Percentiles rank a stretch among this genome's conserved stretches.
Conservation (phyloP, 2,797 vertebrate species). For the Hypotaenidia okinawae region DNA sequence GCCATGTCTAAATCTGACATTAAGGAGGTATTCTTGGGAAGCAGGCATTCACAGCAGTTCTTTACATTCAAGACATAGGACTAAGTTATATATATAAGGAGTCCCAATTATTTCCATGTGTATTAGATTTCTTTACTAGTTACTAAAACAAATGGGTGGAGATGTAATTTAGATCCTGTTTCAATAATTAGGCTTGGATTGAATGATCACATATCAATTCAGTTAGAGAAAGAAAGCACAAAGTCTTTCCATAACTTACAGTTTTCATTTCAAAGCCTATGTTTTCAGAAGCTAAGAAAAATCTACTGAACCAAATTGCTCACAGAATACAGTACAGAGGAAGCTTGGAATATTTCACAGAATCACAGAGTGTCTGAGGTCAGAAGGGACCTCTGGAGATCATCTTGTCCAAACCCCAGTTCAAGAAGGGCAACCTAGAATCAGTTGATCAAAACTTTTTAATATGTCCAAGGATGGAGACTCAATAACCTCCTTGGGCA, state of each 20-base stretch:
- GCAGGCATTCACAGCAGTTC: not conserved
- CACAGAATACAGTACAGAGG: not conserved
- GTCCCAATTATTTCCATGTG: not conserved
- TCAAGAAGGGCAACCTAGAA: not conserved
- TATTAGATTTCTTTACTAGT: not conserved
- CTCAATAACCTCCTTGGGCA: not conserved
- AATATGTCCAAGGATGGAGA: not conserved
- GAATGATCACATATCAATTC: not conserved
- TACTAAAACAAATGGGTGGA: not conserved
- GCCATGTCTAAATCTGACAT: not conserved
- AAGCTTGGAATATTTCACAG: not conserved
- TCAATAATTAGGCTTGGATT: not conserved
- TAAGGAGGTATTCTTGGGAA: not conserved
- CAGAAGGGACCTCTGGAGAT: not conserved
- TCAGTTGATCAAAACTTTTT: not conserved
- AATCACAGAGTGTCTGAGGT: not conserved
- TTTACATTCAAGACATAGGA: not conserved
- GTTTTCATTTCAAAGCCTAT: not conserved
- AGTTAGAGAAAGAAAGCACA: not conserved
- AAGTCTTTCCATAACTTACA: not conserved
- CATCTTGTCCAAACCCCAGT: not conserved
- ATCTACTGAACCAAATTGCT: not conserved
- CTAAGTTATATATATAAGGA: not conserved
- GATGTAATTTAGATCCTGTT: constrained; percentile 12
- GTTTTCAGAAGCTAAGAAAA: not conserved